Evolutionary conservation across 2,113 vertebrate genomes (phyloP).

Genomic region (Cisticola juncidis): DNA sequence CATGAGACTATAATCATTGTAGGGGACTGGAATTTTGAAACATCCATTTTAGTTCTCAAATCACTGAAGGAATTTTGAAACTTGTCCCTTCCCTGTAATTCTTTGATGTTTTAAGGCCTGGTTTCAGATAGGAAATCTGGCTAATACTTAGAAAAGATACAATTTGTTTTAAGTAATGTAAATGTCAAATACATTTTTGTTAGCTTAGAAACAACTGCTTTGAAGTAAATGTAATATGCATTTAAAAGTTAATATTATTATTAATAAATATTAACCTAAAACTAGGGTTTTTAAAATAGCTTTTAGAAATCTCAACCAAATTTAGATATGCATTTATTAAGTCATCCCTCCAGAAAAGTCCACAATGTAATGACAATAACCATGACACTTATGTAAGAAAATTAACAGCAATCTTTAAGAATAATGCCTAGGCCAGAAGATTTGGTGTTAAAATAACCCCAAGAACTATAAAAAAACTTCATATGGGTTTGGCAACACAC

Average conservation of each 20-base stretch:
- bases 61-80: not conserved
- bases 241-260: not conserved
- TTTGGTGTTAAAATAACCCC: not conserved
- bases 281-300: not conserved
- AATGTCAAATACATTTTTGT: not conserved
- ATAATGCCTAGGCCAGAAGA: not conserved
- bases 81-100: not conserved
- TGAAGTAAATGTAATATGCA: not conserved
- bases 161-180: not conserved
- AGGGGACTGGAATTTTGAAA: not conserved
- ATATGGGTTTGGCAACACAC: not conserved
- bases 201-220: not conserved
- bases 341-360: not conserved
- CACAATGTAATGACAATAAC: not conserved
- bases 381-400: not conserved
- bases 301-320: not conserved
- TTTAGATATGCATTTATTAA: not conserved
- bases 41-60: not conserved
- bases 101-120: not conserved
- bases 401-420: not conserved
- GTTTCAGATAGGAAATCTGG: not conserved
- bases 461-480: not conserved
- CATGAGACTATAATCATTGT: not conserved
- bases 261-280: not conserved
- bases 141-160: not conserved